These are phyloP conservation scores for Odontomachus brunneus DNA, from an alignment of 1,140 invertebrate genomes.

Conservation along the genomic window DNA sequence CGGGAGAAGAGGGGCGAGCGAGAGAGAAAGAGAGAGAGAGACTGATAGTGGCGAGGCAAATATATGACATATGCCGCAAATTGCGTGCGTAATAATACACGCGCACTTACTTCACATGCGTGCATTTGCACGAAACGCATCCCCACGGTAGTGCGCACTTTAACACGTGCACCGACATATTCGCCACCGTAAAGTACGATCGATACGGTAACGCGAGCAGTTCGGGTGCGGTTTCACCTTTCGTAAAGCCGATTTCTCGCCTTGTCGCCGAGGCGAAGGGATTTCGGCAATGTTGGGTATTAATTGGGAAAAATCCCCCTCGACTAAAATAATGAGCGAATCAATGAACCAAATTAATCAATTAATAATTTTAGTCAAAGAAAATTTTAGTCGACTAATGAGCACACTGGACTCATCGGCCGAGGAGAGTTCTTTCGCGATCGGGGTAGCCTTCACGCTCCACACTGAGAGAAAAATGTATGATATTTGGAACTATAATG, in stretches of 20 bases:
- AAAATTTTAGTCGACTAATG: too few relatives aligned
- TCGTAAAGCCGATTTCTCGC: background rate
- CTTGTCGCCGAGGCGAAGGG: too few relatives aligned
- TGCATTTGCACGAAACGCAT: background rate
- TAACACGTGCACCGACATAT: slow-evolving; percentile 18
- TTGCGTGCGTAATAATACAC: background rate
- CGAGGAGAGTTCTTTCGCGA: background rate
- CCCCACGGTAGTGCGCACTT: background rate
- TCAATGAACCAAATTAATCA: too few relatives aligned
- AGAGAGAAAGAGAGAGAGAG: background rate
- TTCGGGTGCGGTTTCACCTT: background rate
- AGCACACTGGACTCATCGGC: too few relatives aligned
- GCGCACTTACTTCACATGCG: background rate
- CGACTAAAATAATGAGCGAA: too few relatives aligned
- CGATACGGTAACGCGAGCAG: slow-evolving; percentile 30
- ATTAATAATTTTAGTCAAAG: too few relatives aligned
- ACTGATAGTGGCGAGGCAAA: background rate
- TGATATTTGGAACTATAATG: too few relatives aligned
- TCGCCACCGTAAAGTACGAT: slow-evolving; percentile 30
- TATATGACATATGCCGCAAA: background rate
- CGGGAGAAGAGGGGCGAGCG: background rate
- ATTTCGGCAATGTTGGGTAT: too few relatives aligned
- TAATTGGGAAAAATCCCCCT: too few relatives aligned
- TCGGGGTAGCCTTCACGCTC: slow-evolving; percentile 1
- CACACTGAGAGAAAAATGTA: too few relatives aligned